Conservation (phyloP, 2,797 vertebrate genomes). For the Balearica regulorum region DNA sequence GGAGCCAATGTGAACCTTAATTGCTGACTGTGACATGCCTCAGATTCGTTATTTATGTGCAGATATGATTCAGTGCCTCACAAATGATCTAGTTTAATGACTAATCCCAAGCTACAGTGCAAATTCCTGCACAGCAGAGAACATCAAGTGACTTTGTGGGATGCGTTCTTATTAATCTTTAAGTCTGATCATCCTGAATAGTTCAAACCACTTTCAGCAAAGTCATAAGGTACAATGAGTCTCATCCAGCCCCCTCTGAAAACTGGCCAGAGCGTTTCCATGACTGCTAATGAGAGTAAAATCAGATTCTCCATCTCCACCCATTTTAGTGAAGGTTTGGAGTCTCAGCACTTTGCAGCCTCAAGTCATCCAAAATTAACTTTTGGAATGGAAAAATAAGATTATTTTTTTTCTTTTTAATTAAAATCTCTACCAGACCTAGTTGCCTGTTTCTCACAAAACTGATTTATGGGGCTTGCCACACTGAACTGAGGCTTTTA, state of each 20-base stretch:
- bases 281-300: background rate
- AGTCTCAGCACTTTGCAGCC: background rate
- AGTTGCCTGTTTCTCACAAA: conserved; percentile 6
- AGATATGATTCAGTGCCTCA: background rate
- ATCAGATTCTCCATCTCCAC: background rate
- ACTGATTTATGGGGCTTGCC: background rate
- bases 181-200: background rate
- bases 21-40: background rate
- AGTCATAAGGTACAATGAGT: background rate
- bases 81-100: background rate
- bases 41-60: background rate
- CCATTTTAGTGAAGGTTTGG: background rate
- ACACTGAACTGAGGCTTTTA: background rate
- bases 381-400: background rate
- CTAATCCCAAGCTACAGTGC: background rate
- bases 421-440: background rate
- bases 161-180: background rate
- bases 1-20: background rate
- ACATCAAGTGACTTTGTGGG: background rate
- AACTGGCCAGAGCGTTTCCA: background rate
- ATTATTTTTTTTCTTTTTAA: background rate
- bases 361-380: background rate
- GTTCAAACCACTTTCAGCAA: background rate
- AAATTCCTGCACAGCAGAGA: background rate
- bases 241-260: background rate